Evolutionary conservation across 2,113 vertebrate genomes (phyloP).

Genomic region (Polyodon spathula): DNA sequence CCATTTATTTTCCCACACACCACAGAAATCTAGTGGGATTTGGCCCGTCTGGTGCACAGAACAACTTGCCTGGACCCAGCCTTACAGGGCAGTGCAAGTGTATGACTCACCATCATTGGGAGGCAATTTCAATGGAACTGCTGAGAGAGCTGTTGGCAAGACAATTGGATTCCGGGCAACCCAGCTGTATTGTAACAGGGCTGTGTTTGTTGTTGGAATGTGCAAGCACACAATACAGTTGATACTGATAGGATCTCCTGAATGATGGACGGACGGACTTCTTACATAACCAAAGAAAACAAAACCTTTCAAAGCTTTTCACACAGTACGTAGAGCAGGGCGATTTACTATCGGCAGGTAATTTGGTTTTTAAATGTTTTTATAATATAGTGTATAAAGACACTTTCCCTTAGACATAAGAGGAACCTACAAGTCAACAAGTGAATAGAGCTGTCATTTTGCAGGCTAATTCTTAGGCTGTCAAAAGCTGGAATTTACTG

Average conservation of each 20-base stretch:
- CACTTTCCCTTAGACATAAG: too few relatives aligned
- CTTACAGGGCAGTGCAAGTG: background rate
- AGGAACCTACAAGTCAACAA: too few relatives aligned
- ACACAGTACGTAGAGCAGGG: too few relatives aligned
- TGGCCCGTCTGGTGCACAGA: background rate
- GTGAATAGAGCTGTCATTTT: too few relatives aligned
- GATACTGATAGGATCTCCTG: background rate
- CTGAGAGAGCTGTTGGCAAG: background rate
- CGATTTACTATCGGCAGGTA: too few relatives aligned
- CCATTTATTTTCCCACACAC: background rate
- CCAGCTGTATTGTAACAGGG: background rate
- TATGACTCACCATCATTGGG: background rate
- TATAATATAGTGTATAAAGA: too few relatives aligned
- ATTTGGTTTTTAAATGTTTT: too few relatives aligned
- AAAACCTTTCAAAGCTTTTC: too few relatives aligned
- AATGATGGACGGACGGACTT: too few relatives aligned
- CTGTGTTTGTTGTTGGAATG: slow-evolving; percentile 1
- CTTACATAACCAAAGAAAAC: too few relatives aligned
- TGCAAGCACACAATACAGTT: background rate
- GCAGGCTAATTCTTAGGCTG: too few relatives aligned
- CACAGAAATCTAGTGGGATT: background rate
- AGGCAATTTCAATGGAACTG: background rate
- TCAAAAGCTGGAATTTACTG: too few relatives aligned
- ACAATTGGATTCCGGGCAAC: background rate
- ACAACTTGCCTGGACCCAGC: background rate